Conservation (phyloP, 2,797 vertebrate genomes). For the Lepus townsendii region DNA sequence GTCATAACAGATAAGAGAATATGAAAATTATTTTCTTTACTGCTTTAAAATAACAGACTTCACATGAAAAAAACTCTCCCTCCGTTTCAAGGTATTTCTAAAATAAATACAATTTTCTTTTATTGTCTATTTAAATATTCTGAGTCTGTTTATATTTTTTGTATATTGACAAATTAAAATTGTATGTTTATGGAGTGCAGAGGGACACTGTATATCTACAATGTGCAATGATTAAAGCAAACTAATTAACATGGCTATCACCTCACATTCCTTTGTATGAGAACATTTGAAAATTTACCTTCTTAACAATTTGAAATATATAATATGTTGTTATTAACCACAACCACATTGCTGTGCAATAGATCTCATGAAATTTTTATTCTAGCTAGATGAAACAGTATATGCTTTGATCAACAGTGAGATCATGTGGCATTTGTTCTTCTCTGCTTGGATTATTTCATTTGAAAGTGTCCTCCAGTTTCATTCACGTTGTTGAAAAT, state of each 20-base stretch:
- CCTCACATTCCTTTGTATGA: background rate
- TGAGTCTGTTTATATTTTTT: background rate
- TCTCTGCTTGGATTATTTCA: background rate
- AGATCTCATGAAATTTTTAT: background rate
- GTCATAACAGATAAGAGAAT: background rate
- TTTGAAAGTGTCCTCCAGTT: background rate
- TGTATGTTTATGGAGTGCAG: background rate
- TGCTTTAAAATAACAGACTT: conserved; percentile 12
- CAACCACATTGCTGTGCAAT: background rate
- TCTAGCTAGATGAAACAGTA: background rate
- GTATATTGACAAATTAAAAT: too few relatives aligned
- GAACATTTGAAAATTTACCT: background rate
- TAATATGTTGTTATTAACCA: background rate
- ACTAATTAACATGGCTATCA: background rate
- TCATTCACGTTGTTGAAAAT: background rate
- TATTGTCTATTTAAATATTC: background rate
- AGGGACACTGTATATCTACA: background rate
- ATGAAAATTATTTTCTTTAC: conserved; percentile 14
- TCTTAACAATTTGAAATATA: background rate
- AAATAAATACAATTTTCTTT: conserved; percentile 15
- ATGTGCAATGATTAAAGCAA: background rate
- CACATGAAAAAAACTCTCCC: background rate
- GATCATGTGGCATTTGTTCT: background rate
- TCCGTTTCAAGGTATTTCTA: background rate
- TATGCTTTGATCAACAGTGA: background rate